These are phyloP conservation scores for Batillaria attramentaria DNA, from an alignment of 1,140 invertebrate genomes.

Conservation along the genomic window DNA sequence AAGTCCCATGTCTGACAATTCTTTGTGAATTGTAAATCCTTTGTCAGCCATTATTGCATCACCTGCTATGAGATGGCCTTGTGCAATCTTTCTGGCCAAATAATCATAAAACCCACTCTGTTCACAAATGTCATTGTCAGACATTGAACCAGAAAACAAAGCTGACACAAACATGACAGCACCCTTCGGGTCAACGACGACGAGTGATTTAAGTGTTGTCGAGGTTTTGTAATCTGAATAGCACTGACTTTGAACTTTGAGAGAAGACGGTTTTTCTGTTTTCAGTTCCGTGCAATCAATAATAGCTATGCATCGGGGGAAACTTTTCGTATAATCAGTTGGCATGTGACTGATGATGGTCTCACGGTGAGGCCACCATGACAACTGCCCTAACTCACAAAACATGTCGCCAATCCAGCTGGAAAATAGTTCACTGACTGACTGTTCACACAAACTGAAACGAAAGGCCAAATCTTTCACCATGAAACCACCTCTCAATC, in stretches of 20 bases:
- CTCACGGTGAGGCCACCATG: conserved; percentile 40
- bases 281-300: conserved; percentile 46
- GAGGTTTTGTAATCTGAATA: conserved; percentile 49
- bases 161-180: conserved; percentile 39
- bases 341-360: conserved; percentile 42
- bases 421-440: conserved; percentile 36
- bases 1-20: conserved; percentile 36
- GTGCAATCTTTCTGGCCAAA: conserved; percentile 9
- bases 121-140: conserved; percentile 43
- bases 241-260: conserved; percentile 39
- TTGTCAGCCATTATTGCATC: conserved; percentile 51
- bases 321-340: conserved; percentile 35
- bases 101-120: conserved; percentile 31
- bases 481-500: conserved; percentile 22
- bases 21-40: conserved; percentile 45
- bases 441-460: conserved; percentile 37
- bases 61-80: too few relatives aligned
- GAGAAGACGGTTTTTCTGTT: conserved; percentile 26
- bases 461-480: conserved; percentile 38
- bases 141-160: conserved; percentile 46
- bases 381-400: conserved; percentile 35
- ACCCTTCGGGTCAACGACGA: conserved; percentile 44
- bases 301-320: conserved; percentile 34
- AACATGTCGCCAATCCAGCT: conserved; percentile 41
- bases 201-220: conserved; percentile 45